Conservation (phyloP, 2,113 vertebrate species). For the Thalassoma bifasciatum region DNA sequence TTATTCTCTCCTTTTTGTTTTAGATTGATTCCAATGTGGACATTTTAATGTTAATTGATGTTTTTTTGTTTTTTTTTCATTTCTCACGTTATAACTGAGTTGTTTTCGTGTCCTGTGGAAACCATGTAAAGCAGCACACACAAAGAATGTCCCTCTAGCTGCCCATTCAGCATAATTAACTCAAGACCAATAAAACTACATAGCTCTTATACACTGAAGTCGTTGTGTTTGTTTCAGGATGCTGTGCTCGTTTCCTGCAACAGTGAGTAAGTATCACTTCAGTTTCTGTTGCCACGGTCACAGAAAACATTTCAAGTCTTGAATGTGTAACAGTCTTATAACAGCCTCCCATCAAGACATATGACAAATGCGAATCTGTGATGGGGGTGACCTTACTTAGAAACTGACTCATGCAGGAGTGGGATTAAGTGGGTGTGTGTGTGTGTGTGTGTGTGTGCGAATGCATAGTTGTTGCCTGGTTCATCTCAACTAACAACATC, state of each 20-base stretch:
- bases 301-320: background rate
- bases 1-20: constrained; percentile 41
- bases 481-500: no score
- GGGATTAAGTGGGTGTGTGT: no score
- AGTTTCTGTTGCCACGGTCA: background rate
- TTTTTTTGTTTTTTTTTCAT: constrained; percentile 26
- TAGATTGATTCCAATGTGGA: constrained; percentile 58
- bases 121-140: constrained; percentile 62
- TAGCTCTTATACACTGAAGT: constrained; percentile 54
- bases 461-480: no score
- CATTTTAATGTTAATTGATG: constrained; percentile 55
- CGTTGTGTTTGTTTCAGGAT: constrained; percentile 40
- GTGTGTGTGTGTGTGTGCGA: no score
- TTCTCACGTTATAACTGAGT: constrained; percentile 46
- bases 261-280: background rate
- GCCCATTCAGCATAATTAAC: constrained; percentile 69
- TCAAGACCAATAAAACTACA: constrained; percentile 79
- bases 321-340: background rate
- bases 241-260: background rate
- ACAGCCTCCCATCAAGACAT: no score
- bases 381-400: no score
- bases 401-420: no score
- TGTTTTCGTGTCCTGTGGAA: constrained; percentile 63
- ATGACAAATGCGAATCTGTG: no score
- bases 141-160: constrained; percentile 69